phyloP scores from a whole-genome alignment of 2,888 invertebrate species.

The Agrypnus murinus region DNA sequence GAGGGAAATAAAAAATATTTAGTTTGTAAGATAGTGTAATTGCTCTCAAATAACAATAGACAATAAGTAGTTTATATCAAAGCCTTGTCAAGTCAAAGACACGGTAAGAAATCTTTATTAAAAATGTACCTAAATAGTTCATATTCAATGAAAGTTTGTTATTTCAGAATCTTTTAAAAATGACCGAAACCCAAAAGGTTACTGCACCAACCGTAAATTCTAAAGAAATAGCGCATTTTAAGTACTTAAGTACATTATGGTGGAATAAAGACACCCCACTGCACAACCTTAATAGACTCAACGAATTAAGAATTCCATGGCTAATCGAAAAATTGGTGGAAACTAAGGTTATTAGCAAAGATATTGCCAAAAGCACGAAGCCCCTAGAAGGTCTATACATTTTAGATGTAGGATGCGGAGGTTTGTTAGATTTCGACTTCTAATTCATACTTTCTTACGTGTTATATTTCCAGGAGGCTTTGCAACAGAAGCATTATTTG shows the following conservation, averaged over 20 bases:
- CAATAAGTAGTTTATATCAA: no score
- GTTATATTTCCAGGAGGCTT: constrained; percentile 63
- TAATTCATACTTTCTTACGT: constrained; percentile 11
- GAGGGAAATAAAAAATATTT: no score
- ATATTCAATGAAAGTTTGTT: no score
- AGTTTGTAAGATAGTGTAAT: no score
- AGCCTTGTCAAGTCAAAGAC: no score
- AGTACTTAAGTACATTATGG: background rate
- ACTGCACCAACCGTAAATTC: background rate
- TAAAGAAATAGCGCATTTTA: background rate
- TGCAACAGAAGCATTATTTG: constrained; percentile 78
- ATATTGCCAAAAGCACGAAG: background rate
- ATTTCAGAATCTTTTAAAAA: no score
- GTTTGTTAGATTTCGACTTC: constrained; percentile 46
- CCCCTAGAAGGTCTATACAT: constrained; percentile 81
- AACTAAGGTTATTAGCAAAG: background rate
- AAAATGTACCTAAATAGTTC: no score
- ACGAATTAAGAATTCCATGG: background rate
- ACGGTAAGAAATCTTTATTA: no score
- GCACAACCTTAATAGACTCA: background rate
- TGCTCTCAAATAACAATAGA: no score
- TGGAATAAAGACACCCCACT: background rate
- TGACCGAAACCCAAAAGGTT: no score
- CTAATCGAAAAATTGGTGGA: background rate
- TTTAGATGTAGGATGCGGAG: constrained; percentile 95